These are phyloP conservation scores for Dicranocentrus wangi DNA, from an alignment of 2,888 invertebrate genomes.

Conservation along the genomic window DNA sequence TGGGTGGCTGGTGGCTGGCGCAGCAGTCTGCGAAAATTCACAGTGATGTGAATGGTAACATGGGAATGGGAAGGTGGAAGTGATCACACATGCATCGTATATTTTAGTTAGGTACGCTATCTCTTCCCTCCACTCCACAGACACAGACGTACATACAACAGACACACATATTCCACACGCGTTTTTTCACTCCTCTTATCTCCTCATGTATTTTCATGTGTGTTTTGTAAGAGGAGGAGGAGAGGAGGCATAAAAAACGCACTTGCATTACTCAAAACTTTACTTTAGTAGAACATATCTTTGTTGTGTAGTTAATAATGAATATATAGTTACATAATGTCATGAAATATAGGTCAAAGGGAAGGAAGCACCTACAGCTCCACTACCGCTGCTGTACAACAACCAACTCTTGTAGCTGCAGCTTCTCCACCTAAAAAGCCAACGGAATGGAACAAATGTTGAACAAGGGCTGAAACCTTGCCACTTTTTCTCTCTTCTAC, in stretches of 20 bases:
- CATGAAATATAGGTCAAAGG: constrained; percentile 63
- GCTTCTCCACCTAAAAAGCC: constrained; percentile 42
- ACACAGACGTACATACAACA: too few relatives aligned
- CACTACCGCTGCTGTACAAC: constrained; percentile 23
- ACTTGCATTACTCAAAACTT: too few relatives aligned
- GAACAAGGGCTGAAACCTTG: constrained; percentile 62
- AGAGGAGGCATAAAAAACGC: too few relatives aligned
- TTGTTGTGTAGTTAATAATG: constrained; percentile 4
- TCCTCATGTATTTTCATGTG: too few relatives aligned
- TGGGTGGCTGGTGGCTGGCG: neutral
- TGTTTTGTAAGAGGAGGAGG: too few relatives aligned
- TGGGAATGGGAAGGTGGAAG: constrained; percentile 65
- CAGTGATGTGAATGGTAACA: constrained; percentile 58
- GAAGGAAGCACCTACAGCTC: constrained; percentile 63
- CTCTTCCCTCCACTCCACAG: too few relatives aligned
- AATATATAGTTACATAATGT: constrained; percentile 56
- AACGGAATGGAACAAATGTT: constrained; percentile 53
- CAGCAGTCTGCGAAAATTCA: neutral
- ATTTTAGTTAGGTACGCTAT: too few relatives aligned
- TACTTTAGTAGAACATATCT: too few relatives aligned
- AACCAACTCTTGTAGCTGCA: neutral
- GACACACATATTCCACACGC: constrained; percentile 7
- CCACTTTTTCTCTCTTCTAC: constrained; percentile 39
- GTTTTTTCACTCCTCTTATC: neutral
- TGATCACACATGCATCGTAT: constrained; percentile 20